Percentiles rank a stretch among this genome's conserved stretches.
Conservation (phyloP, 2,113 vertebrate genomes). For the Crotalus tigris region DNA sequence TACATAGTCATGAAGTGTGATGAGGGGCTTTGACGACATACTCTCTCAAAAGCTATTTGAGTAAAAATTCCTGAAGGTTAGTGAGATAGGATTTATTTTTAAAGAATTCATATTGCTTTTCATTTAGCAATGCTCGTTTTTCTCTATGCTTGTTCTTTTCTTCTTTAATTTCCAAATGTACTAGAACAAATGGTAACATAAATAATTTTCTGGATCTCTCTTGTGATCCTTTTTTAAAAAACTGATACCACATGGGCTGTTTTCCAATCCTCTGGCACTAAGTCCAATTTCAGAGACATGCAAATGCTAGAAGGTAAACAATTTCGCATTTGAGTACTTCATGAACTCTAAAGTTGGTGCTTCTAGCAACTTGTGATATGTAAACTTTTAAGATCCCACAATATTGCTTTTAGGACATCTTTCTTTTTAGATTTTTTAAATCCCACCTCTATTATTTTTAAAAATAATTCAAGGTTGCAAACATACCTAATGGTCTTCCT, state of each 20-base stretch:
- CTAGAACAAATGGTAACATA: neutral
- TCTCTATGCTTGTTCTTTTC: neutral
- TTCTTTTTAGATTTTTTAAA: neutral
- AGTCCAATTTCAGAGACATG: neutral
- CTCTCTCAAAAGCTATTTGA: neutral
- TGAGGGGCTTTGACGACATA: neutral
- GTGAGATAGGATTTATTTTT: neutral
- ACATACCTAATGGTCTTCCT: neutral
- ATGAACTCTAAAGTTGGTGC: neutral
- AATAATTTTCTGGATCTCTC: neutral
- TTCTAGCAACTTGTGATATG: neutral
- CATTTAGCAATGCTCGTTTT: neutral
- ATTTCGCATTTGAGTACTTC: neutral
- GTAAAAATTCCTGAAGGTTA: neutral
- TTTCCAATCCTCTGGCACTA: neutral
- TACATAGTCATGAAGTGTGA: neutral
- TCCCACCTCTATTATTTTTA: neutral
- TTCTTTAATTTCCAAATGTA: neutral
- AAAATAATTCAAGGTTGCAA: neutral
- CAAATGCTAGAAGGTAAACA: neutral
- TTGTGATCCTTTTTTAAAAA: neutral
- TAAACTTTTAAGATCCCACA: neutral
- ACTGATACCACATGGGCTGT: neutral
- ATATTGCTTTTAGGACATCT: neutral
- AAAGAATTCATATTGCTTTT: neutral